Evolutionary conservation across 2,797 vertebrate genomes (phyloP).

Genomic region (Phoebastria nigripes): DNA sequence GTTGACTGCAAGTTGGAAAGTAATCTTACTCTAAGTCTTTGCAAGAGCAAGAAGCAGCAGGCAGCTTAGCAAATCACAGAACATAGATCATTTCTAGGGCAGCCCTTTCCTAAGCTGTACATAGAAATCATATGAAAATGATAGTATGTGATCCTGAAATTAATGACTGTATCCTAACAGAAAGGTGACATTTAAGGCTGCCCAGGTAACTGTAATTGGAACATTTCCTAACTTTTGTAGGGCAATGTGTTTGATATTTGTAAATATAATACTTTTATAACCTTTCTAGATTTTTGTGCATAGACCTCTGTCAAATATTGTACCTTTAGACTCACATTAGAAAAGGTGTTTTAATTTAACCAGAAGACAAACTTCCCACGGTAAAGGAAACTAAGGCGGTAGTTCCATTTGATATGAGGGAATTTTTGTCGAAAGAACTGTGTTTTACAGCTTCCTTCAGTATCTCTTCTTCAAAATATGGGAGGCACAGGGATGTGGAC

Average conservation of each 20-base stretch:
- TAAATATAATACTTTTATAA: neutral
- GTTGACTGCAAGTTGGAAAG: neutral
- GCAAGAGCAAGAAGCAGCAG: neutral
- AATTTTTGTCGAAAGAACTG: neutral
- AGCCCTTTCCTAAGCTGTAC: neutral
- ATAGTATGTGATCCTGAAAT: neutral
- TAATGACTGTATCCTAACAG: neutral
- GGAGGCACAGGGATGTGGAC: neutral
- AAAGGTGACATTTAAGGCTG: neutral
- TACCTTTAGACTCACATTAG: neutral
- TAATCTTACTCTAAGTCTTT: neutral
- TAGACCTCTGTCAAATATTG: neutral
- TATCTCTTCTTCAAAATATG: neutral
- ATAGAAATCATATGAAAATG: neutral
- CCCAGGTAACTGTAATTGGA: neutral
- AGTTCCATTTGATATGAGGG: neutral
- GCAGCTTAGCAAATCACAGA: neutral
- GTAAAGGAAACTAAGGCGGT: neutral
- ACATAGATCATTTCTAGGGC: neutral
- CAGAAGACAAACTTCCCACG: neutral
- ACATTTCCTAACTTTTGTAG: neutral
- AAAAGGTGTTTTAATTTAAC: neutral
- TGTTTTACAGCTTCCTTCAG: neutral
- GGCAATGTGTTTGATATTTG: neutral
- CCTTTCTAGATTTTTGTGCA: neutral